phyloP scores from a whole-genome alignment of 1,140 invertebrate genomes.

The Tribolium castaneum region DNA sequence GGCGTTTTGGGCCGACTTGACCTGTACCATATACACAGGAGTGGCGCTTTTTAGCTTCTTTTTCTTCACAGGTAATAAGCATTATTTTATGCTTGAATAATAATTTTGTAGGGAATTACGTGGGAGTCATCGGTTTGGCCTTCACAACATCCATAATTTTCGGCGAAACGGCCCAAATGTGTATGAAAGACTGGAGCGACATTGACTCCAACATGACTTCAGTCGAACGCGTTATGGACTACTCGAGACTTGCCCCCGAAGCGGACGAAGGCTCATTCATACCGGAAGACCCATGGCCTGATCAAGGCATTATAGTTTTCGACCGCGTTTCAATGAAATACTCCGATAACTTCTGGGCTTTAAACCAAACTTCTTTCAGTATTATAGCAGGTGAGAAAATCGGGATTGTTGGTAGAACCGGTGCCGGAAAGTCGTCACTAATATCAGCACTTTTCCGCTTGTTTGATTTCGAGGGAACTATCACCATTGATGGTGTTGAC shows the following conservation, averaged over 20 bases:
- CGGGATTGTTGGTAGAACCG: slow-evolving; percentile 1
- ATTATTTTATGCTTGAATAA: not conserved
- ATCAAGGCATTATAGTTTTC: slow-evolving; percentile 50
- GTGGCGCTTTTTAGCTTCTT: slow-evolving; percentile 70
- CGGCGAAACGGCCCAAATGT: slow-evolving; percentile 86
- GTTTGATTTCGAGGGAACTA: slow-evolving; percentile 69
- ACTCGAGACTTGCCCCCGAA: slow-evolving; percentile 76
- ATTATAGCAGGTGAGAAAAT: slow-evolving; percentile 58
- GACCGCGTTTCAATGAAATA: slow-evolving; percentile 75
- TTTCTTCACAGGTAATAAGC: slow-evolving; percentile 61
- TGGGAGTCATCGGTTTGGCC: slow-evolving; percentile 81
- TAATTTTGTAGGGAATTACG: slow-evolving; percentile 63
- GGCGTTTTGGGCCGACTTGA: slow-evolving; percentile 71
- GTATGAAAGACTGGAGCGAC: slow-evolving; percentile 82
- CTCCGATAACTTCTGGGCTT: slow-evolving; percentile 54
- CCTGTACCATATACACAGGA: slow-evolving; percentile 76
- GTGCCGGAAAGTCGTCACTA: slow-evolving; percentile 6
- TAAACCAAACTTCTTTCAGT: not conserved
- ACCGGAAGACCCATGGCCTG: slow-evolving; percentile 61
- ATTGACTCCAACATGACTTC: slow-evolving; percentile 85
- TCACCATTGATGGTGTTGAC: slow-evolving; percentile 77
- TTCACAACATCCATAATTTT: slow-evolving; percentile 82
- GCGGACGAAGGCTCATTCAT: slow-evolving; percentile 55
- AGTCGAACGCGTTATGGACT: slow-evolving; percentile 81
- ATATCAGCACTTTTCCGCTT: slow-evolving; percentile 57